Conservation (phyloP, 2,888 invertebrate genomes). For the Frankliniella fusca region DNA sequence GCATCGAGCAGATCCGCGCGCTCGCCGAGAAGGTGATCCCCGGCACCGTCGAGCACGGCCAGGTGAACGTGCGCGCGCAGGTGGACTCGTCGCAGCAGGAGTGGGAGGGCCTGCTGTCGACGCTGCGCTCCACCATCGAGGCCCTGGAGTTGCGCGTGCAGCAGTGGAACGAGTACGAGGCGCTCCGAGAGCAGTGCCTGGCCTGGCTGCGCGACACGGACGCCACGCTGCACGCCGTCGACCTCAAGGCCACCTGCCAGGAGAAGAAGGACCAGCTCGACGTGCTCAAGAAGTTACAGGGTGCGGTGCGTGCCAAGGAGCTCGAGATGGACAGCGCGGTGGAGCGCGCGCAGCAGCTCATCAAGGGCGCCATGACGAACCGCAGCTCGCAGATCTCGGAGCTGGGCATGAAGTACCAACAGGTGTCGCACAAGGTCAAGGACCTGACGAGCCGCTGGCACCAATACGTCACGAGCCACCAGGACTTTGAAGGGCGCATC, state of each 20-base stretch:
- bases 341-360: conserved; percentile 80
- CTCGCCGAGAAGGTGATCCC: conserved; percentile 88
- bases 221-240: conserved; percentile 79
- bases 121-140: conserved; percentile 69
- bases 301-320: conserved; percentile 85
- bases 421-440: conserved; percentile 83
- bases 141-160: conserved; percentile 75
- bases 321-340: conserved; percentile 89
- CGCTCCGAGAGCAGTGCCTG: conserved; percentile 76
- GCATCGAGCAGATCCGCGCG: conserved; percentile 72
- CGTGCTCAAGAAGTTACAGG: conserved; percentile 68
- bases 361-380: conserved; percentile 67
- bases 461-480: conserved; percentile 80
- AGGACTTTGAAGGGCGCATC: conserved; percentile 78
- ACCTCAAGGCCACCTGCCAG: conserved; percentile 72
- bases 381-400: conserved; percentile 82
- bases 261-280: conserved; percentile 85
- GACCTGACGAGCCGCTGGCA: conserved; percentile 89
- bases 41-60: conserved; percentile 76
- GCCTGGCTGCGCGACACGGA: conserved; percentile 86
- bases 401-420: conserved; percentile 86
- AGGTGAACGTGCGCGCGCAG: conserved; percentile 79
- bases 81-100: conserved; percentile 84
- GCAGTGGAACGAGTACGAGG: conserved; percentile 90
- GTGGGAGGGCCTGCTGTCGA: conserved; percentile 77